Evolutionary conservation across 2,797 vertebrate genomes (phyloP), one percentile per base, ranked within the genome.

Genomic region (Cirrhinus molitorella): DNA sequence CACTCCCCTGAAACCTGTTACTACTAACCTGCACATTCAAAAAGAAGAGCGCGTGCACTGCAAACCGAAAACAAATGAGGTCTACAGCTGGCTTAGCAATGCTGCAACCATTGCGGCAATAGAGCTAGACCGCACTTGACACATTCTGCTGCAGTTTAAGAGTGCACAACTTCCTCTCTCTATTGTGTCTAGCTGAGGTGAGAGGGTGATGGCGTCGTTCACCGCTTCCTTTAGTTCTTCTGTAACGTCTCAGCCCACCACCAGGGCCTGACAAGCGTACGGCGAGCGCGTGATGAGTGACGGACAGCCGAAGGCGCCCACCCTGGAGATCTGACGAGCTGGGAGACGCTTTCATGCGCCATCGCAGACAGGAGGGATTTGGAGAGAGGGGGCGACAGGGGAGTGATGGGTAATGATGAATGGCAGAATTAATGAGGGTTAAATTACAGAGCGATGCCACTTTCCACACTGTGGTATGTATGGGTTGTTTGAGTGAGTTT

Each of bases 201-300:
- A 75, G 68, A 65, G 37, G 5, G 21, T 25, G 49, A 79, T 66
- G 72, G 83, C 66, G 71, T 47, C 19, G 63, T 85, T 91, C 59
- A 90, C 92, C 93, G 93, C 94, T 94, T 95, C 93, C 94, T 92
- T 90, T 79, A 43, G 65, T 40, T 85, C 40, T 28, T 28, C 73
- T 81, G 82, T 37, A 73, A 84, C 88, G 91, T 88, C 87, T 92
- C 89, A 5, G 37, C 1, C 86, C 88, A 84, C 85, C 83, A 85
- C 70, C 86, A 88, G 67, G 74, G 76, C 72, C 10, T n/a, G 75
- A 51, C 23, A 55, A 59, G 28, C 25, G 25, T 23, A 43, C 17
- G 55, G 43, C 12, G 14, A 71, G 66, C 31, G 34, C 0, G 8
- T 57, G 21, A 49, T 14, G 25, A 83, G 71, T 10, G 51, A 75